Conservation (phyloP, 2,797 vertebrate species). For the Pterois miles region DNA sequence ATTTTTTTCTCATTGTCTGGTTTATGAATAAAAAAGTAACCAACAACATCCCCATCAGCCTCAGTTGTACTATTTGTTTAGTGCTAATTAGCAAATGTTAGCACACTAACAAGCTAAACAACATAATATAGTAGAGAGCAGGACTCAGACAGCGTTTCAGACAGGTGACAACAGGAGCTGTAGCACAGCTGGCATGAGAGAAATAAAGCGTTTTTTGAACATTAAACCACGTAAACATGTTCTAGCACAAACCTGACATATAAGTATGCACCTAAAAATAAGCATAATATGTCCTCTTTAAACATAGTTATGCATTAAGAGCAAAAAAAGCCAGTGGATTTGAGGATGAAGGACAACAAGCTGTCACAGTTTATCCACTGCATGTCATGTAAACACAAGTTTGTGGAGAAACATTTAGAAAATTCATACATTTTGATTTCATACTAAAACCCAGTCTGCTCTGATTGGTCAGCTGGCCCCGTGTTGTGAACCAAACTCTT, state of each 20-base stretch:
- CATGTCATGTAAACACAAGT: neutral
- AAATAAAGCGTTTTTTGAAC: fast-evolving
- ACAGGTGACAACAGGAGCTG: too few relatives aligned
- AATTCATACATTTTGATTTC: neutral
- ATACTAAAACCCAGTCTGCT: too few relatives aligned
- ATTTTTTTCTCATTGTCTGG: neutral
- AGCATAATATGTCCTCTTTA: too few relatives aligned
- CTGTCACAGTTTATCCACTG: neutral
- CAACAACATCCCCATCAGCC: neutral
- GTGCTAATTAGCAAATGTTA: neutral
- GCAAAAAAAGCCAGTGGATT: neutral
- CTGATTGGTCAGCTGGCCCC: too few relatives aligned
- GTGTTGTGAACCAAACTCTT: too few relatives aligned
- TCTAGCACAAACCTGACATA: too few relatives aligned
- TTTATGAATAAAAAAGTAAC: neutral
- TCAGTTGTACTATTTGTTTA: neutral
- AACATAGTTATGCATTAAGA: conserved; percentile 15
- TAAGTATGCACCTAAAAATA: too few relatives aligned
- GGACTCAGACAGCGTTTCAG: fast-evolving
- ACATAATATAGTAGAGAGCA: too few relatives aligned
- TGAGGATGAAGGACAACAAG: neutral
- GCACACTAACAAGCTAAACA: neutral
- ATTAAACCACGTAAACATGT: too few relatives aligned
- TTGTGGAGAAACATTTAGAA: neutral
- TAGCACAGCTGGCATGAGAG: too few relatives aligned